These are phyloP conservation scores for Eubasilissa splendida DNA, from an alignment of 2,888 invertebrate genomes.

Conservation along the genomic window DNA sequence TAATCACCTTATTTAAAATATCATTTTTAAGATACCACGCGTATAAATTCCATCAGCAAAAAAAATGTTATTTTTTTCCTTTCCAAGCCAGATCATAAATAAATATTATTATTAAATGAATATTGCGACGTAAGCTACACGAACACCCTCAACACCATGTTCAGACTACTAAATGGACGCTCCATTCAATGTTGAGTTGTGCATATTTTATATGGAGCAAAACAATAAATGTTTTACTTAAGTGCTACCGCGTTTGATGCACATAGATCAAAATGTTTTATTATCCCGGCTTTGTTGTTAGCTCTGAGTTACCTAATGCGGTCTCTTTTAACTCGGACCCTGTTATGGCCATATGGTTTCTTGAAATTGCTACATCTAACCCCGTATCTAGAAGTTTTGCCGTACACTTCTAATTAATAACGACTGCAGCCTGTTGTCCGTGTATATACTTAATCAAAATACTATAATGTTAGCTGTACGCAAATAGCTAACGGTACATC, in stretches of 20 bases:
- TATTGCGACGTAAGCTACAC: not conserved
- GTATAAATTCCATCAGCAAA: no score
- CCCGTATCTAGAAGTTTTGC: conserved; percentile 1
- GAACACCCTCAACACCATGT: not conserved
- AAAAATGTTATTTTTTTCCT: no score
- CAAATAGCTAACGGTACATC: conserved; percentile 22
- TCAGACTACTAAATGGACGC: conserved; percentile 1
- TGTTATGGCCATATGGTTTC: conserved; percentile 22
- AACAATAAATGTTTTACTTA: conserved; percentile 10
- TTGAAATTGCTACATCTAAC: conserved; percentile 6
- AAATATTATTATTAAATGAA: no score
- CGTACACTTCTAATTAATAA: conserved; percentile 16
- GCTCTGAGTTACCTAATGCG: conserved; percentile 14
- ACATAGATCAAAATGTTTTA: conserved; percentile 25
- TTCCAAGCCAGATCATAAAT: no score
- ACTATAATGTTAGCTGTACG: not conserved
- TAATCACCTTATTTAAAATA: no score
- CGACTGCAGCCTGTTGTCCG: not conserved
- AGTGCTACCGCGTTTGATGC: conserved; percentile 9
- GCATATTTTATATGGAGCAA: conserved; percentile 6
- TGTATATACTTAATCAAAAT: conserved; percentile 23
- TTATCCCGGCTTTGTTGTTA: not conserved
- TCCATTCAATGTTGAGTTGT: conserved; percentile 11
- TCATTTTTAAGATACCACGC: no score
- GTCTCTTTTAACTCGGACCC: conserved; percentile 18